Evolutionary conservation across 2,797 vertebrate species (phyloP), one percentile per base, ranked within the genome.

Genomic region (Sebastiscus tertius): DNA sequence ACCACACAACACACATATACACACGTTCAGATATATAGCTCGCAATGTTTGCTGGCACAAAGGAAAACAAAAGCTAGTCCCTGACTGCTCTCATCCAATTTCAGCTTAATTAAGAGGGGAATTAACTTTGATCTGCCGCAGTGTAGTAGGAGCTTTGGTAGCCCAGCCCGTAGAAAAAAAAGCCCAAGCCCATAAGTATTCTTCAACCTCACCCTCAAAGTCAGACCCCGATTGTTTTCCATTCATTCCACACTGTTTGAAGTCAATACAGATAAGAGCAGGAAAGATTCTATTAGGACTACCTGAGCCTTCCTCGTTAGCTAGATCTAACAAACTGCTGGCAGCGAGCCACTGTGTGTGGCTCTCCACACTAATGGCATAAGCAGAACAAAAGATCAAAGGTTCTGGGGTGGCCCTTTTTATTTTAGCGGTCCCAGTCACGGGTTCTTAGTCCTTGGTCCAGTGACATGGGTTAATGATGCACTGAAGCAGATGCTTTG

Each of bases 91-190:
- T 82, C 85, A 84, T 92, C 87, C 89, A 88, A 90, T 93, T 92
- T 93, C 75, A 83, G 69, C 84, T 90, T 93, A 94, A 95, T 95
- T 94, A 95, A 91, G 88, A 90, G 83, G 88, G 83, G 92, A 93
- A 93, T 94, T 91, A 89, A 93, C 91, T 94, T 93, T 92, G 90
- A 89, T 93, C 92, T 89, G 83, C 83, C 12, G 66, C 89, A 75
- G 84, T 72, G 75, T 86, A 64, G 82, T 71, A 68, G 77, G 60
- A 69, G 82, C 75, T 86, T 86, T 11, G 60, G 70, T 75, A 39
- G 78, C 62, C 83, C 82, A 71, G 79, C 68, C 77, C 64, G 72
- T 68, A 84, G 77, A 87, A 87, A 86, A 86, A 86, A 87, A 86
- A 84, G 65, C 73, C 73, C 76, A 54, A 85, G 78, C 77, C 79